Base-by-base conservation (phyloP, 2,113 vertebrate genomes). In the Pedetes capensis region DNA sequence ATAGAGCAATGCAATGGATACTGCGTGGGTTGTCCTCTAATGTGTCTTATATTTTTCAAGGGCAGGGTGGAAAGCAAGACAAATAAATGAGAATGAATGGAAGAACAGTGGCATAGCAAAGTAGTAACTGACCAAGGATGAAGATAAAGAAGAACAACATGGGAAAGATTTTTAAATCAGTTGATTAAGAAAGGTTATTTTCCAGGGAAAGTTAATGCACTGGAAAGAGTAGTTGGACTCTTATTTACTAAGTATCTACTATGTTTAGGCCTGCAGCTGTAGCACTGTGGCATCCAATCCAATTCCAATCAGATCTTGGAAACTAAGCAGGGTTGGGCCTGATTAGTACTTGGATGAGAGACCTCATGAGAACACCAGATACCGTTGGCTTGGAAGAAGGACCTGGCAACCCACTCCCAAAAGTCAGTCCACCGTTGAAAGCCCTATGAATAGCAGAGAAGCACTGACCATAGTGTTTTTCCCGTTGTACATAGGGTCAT, bases 181-280 rank as follows among this genome's bases (percentile, higher is more conserved):
- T 47, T 53, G 84, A 89, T 55, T 88, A 59, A 64, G 51, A 93
- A 92, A 80, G 93, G 74, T 81, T 20, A 57, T 59, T 71, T 87
- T 57, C 74, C 69, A 29, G 17, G n/a, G 64, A 88, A 71, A 96
- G 71, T 71, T 75, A 94, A 72, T 49, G 6, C 9, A 0, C 37
- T 53, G 16, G 34, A 17, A 10, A 84, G 76, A 66, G 25, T 34
- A 93, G 17, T 61, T 72, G 37, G 25, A 55, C 5, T 69, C 47
- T 32, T 88, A 44, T 74, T 87, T 96, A 87, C 32, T 49, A 25
- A 92, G 13, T 81, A 53, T 87, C 82, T 93, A 34, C 47, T 49
- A n/a, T 89, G 71, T 79, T n/a, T n/a, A n/a, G n/a, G n/a, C n/a
- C n/a, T n/a, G n/a, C n/a, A n/a, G n/a, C n/a, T n/a, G n/a, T n/a